phyloP scores from a whole-genome alignment of 2,888 invertebrate species.

The Calliphora vomitoria region DNA sequence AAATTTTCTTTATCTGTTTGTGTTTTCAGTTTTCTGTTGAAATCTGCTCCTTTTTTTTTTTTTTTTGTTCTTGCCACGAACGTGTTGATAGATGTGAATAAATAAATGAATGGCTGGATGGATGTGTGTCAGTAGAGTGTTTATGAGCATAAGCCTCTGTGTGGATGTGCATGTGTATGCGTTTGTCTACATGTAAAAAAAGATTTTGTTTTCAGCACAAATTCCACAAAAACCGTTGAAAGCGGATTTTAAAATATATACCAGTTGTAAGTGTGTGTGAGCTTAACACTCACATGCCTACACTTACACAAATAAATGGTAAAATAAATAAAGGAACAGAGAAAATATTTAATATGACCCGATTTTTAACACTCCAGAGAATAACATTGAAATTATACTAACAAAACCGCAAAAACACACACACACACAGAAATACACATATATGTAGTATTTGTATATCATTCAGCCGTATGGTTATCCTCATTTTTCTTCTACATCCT shows the following conservation, averaged over 20 bases:
- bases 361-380: constrained; percentile 49
- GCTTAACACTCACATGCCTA: neutral
- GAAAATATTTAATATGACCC: constrained; percentile 54
- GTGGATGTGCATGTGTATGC: neutral
- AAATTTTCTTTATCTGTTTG: constrained; percentile 6
- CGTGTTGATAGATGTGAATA: neutral
- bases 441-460: constrained; percentile 1
- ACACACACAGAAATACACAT: neutral
- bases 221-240: constrained; percentile 26
- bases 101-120: neutral
- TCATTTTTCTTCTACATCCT: constrained; percentile 18
- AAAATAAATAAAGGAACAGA: neutral
- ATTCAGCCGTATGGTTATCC: constrained; percentile 10
- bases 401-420: constrained; percentile 3
- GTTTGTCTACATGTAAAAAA: neutral
- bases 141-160: neutral
- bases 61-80: neutral
- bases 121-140: constrained; percentile 21
- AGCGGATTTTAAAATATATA: constrained; percentile 24
- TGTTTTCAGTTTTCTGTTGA: neutral
- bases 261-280: neutral
- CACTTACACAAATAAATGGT: neutral
- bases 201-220: constrained; percentile 3
- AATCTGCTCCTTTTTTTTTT: neutral
- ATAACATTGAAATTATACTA: constrained; percentile 37